Base-by-base conservation (phyloP, 2,113 vertebrate species). In the Petroica traversi region DNA sequence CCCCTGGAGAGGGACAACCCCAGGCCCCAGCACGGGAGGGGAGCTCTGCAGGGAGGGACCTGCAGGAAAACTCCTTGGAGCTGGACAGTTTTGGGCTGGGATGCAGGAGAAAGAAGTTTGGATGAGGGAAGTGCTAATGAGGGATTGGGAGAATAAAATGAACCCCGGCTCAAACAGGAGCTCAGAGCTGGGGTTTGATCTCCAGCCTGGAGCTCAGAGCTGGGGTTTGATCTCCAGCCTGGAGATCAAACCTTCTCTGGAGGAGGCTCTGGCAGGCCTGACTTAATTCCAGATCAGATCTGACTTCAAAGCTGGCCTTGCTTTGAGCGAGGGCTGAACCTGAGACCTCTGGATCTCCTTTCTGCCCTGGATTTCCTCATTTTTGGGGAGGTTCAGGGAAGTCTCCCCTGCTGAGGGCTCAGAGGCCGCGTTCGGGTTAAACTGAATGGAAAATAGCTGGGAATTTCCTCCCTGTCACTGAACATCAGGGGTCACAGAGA, bases 101-200 rank as follows among this genome's bases (percentile, higher is more conserved):
- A 14, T 0, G 2, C 11, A 26, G 49, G 18, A 14, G 15, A 8
- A 16, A 14, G 1, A 7, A 10, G 8, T 55, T 55, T 22, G 16
- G 23, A 20, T 23, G 63, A 25, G 28, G 12, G 12, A 46, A 41
- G 20, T 11, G 33, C 25, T 54, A 24, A 45, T 59, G 57, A 38
- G 46, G 4, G 43, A 10, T 9, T 7, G 28, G 29, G 13, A 61
- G 58, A 38, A 63, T 25, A 12, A 73, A 76, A 41, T 23, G 33
- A 13, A 0, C 9, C 1, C 1, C 26, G 46, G 38, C 12, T 40
- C 40, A 11, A 13, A 40, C 5, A 58, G 34, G 14, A n/a, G 15
- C 57, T 69, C n/a, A 9, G 49, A 51, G 58, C 2, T 34, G 26
- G 12, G 36, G 29, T 34, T 73, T 92, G 72, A 80, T 41, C 68